phyloP scores from a whole-genome alignment of 2,113 vertebrate genomes.

The Apistogramma diplotaenia region DNA sequence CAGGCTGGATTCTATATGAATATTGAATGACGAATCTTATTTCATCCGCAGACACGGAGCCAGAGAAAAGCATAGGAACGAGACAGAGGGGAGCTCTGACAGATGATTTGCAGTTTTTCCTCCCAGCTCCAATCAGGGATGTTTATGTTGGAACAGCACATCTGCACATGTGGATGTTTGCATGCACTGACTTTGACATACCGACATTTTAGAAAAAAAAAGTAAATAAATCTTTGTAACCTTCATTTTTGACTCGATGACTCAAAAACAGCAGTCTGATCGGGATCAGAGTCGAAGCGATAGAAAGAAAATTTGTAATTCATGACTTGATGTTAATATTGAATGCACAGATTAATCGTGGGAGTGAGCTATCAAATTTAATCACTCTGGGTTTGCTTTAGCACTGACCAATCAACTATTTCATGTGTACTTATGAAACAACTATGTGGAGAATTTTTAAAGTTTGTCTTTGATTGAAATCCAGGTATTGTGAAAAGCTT shows the following conservation, averaged over 20 bases:
- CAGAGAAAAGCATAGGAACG: neutral
- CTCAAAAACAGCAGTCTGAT: neutral
- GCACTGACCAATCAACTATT: too few relatives aligned
- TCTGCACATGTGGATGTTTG: neutral
- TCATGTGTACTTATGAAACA: too few relatives aligned
- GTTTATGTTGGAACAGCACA: constrained; percentile 19
- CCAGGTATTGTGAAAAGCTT: neutral
- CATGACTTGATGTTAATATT: neutral
- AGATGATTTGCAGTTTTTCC: constrained; percentile 45
- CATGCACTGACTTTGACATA: neutral
- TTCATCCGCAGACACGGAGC: neutral
- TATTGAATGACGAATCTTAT: constrained; percentile 27
- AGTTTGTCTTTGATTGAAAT: neutral
- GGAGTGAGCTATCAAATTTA: too few relatives aligned
- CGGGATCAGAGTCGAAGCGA: neutral
- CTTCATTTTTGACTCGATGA: neutral
- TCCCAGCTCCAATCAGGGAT: constrained; percentile 58
- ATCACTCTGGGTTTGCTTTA: too few relatives aligned
- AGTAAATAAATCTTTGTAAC: neutral
- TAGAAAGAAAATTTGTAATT: neutral
- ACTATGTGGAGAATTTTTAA: too few relatives aligned
- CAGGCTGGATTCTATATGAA: constrained; percentile 17
- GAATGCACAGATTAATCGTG: neutral
- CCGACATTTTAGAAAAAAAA: too few relatives aligned
- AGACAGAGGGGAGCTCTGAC: neutral